Conservation (phyloP, 2,113 vertebrate species). For the Typhlomys cinereus region DNA sequence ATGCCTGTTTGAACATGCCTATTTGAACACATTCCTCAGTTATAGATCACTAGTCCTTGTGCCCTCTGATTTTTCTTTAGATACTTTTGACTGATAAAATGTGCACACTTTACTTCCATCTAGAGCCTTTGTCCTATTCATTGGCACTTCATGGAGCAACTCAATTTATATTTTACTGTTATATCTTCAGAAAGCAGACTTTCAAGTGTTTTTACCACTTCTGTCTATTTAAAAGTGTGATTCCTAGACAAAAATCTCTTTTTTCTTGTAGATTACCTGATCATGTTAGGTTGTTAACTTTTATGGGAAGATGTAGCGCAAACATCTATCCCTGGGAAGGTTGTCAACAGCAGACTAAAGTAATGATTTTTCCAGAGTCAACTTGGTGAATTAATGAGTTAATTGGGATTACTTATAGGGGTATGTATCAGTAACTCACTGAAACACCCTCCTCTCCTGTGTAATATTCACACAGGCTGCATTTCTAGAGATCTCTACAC, state of each 20-base stretch:
- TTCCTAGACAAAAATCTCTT: neutral
- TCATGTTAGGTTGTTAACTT: neutral
- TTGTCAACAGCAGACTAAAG: too few species aligned
- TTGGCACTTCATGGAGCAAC: neutral
- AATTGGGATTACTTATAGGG: too few species aligned
- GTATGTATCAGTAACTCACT: too few species aligned
- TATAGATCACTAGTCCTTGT: neutral
- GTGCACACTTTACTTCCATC: neutral
- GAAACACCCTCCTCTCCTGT: too few species aligned
- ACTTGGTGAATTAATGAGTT: too few species aligned
- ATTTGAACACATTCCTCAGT: neutral
- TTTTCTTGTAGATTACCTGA: neutral
- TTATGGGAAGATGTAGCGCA: too few species aligned
- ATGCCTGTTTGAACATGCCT: neutral
- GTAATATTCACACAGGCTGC: too few species aligned
- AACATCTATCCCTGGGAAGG: too few species aligned
- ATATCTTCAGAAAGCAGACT: neutral
- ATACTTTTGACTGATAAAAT: neutral
- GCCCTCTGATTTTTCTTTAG: neutral
- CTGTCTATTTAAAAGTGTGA: neutral
- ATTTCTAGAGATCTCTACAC: too few species aligned
- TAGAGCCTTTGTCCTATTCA: neutral
- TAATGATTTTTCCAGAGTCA: too few species aligned
- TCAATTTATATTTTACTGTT: neutral
- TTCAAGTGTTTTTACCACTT: neutral